These are phyloP conservation scores for Ophraella communa DNA, from an alignment of 2,888 invertebrate genomes.

Conservation along the genomic window DNA sequence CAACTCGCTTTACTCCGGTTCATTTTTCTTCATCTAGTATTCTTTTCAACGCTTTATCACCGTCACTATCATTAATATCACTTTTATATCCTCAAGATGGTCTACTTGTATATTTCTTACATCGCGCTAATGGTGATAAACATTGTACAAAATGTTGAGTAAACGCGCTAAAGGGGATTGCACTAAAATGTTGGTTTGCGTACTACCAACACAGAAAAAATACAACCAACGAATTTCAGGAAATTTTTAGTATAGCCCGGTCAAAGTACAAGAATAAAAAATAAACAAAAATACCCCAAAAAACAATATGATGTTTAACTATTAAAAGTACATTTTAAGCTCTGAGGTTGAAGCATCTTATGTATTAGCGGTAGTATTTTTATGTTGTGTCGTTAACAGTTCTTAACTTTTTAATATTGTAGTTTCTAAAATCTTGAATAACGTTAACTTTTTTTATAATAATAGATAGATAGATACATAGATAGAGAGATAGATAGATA, in stretches of 20 bases:
- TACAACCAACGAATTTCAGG: slow-evolving; percentile 5
- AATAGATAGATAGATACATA: too few relatives aligned
- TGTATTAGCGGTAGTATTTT: too few relatives aligned
- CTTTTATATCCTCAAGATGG: slow-evolving; percentile 61
- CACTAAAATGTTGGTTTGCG: slow-evolving; percentile 47
- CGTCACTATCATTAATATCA: slow-evolving; percentile 61
- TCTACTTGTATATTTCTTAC: slow-evolving; percentile 59
- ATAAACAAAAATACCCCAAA: too few relatives aligned
- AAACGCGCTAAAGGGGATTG: slow-evolving; percentile 46
- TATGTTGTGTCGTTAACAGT: too few relatives aligned
- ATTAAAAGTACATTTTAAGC: too few relatives aligned
- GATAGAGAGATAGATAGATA: too few relatives aligned
- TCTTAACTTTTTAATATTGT: too few relatives aligned
- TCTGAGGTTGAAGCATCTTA: too few relatives aligned
- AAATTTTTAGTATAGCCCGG: slow-evolving; percentile 14
- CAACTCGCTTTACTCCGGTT: slow-evolving; percentile 46
- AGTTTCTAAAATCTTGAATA: too few relatives aligned
- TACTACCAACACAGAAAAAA: slow-evolving; percentile 23
- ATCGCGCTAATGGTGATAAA: slow-evolving; percentile 61
- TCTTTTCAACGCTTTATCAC: slow-evolving; percentile 55
- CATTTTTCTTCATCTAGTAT: slow-evolving; percentile 59
- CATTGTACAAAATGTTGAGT: slow-evolving; percentile 59
- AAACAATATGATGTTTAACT: too few relatives aligned
- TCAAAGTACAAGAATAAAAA: not conserved
- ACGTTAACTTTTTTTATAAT: too few relatives aligned